Base-by-base conservation (phyloP, 2,113 vertebrate genomes). In the Meleagris gallopavo region DNA sequence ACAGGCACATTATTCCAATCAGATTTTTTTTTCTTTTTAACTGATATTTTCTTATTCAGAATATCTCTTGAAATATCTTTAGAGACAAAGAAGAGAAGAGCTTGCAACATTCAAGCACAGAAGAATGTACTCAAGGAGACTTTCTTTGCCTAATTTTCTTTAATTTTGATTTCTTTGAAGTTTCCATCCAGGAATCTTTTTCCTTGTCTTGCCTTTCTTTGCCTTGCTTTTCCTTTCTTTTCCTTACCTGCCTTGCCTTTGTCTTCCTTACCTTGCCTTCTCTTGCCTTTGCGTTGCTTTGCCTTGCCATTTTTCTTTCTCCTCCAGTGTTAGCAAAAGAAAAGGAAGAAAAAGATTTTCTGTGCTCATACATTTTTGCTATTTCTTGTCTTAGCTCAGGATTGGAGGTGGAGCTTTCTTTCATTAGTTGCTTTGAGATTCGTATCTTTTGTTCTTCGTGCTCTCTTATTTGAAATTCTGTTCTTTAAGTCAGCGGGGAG, bases 341-440 rank as follows among this genome's bases (percentile, higher is more conserved):
- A 66, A 81, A 86, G 57, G 21, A 58, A 61, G 38, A 71, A 29
- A 54, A n/a, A 45, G 5, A 41, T 96, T 52, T 93, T 11, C 15
- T 89, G 13, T 34, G 12, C 75, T 95, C n/a, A 79, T 36, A 65
- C 10, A 38, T 75, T 83, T 95, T 89, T 64, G 38, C 82, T 89
- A 64, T 93, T 88, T 87, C 93, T 90, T 76, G 71, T 83, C 19
- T 83, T 83, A 97, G 38, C 52, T 89, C n/a, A 69, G 48, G 29
- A 38, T 94, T 57, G 88, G 73, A 92, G 77, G 55, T 81, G 58
- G 88, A 90, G 88, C 74, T 83, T 94, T 82, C 92, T 86, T 97
- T 96, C 83, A 83, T 97, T 94, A 95, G 87, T 78, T 96, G 61
- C 89, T 97, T 97, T 97, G 93, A 97, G 91, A 97, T 96, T 96